Percentiles rank a stretch among this genome's conserved stretches.
Conservation (phyloP, 2,888 invertebrate genomes). For the Troides oblongomaculatus region DNA sequence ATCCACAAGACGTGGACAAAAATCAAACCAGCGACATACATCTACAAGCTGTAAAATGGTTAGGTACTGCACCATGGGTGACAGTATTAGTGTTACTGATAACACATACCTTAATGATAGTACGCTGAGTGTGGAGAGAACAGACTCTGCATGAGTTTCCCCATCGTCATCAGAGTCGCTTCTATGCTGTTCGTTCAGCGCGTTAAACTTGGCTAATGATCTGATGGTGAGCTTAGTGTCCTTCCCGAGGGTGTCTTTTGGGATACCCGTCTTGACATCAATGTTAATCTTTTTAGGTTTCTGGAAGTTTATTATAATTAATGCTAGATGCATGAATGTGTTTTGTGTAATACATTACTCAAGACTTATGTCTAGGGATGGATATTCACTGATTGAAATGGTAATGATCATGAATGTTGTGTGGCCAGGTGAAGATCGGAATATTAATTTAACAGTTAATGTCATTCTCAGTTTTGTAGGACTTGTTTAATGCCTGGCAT, state of each 20-base stretch:
- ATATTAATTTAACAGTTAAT: no score
- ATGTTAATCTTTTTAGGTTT: constrained; percentile 83
- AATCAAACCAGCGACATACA: no score
- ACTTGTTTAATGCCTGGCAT: no score
- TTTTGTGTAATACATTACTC: no score
- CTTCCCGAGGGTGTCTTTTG: constrained; percentile 82
- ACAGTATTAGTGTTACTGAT: neutral
- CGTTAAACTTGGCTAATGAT: constrained; percentile 83
- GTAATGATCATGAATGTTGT: no score
- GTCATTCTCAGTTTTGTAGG: no score
- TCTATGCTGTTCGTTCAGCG: constrained; percentile 45
- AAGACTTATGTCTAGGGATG: no score
- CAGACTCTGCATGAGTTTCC: constrained; percentile 82
- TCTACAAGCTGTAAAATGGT: no score
- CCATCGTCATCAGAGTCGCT: constrained; percentile 61
- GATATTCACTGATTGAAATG: no score
- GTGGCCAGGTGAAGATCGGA: no score
- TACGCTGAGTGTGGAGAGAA: constrained; percentile 84
- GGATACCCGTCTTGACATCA: constrained; percentile 87
- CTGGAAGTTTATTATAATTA: constrained; percentile 43
- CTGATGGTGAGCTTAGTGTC: constrained; percentile 84
- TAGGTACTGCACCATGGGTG: neutral
- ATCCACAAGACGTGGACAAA: no score
- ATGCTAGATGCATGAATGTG: no score
- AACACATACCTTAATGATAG: constrained; percentile 76